Conservation (phyloP, 2,797 vertebrate genomes). For the Poecilia picta region DNA sequence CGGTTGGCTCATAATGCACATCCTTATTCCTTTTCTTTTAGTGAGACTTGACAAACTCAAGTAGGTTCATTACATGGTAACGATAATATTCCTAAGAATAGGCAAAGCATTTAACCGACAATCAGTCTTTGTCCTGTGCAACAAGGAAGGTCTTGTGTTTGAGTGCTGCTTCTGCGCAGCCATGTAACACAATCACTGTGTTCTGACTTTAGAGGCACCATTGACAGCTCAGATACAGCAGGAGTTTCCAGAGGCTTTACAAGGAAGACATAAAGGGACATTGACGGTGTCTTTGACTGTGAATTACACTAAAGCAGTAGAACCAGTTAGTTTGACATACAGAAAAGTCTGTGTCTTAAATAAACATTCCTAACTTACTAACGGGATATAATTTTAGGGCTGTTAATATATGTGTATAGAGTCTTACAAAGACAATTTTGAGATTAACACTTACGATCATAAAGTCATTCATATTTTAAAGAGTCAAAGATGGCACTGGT, state of each 20-base stretch:
- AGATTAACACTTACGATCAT: background rate
- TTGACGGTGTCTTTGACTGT: background rate
- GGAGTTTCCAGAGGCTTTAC: constrained; percentile 1
- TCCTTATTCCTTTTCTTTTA: background rate
- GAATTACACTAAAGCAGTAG: background rate
- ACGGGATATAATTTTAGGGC: no score
- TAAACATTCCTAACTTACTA: no score
- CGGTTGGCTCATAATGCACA: background rate
- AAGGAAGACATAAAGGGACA: background rate
- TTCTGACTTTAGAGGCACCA: background rate
- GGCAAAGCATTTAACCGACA: background rate
- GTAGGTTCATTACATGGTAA: background rate
- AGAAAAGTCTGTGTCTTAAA: background rate
- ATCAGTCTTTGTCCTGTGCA: background rate
- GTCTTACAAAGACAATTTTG: background rate
- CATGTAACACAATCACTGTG: background rate
- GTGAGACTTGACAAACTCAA: background rate
- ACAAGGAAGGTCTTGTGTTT: constrained; percentile 4
- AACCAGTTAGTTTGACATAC: background rate
- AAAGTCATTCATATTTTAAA: background rate
- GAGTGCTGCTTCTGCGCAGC: background rate
- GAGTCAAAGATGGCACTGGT: background rate
- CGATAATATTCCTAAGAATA: background rate
- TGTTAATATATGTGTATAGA: no score
- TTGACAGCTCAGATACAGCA: background rate